Conservation (phyloP, 2,888 invertebrate genomes). For the Cartodere bifasciata region DNA sequence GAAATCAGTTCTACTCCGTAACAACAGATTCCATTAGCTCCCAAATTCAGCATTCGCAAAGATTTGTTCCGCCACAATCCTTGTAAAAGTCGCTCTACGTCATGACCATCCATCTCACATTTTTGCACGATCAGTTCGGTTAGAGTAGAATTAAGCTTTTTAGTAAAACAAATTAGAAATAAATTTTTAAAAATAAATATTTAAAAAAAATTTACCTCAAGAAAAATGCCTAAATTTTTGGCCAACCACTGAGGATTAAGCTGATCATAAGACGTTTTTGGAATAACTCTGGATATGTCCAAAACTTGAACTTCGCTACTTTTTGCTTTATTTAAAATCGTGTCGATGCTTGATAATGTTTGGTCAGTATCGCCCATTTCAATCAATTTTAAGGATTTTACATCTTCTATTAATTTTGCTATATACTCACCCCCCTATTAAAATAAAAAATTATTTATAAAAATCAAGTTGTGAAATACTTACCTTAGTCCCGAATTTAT, state of each 20-base stretch:
- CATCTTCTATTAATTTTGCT: slow-evolving; percentile 38
- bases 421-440: slow-evolving; percentile 38
- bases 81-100: slow-evolving; percentile 41
- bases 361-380: slow-evolving; percentile 48
- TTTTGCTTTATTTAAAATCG: slow-evolving; percentile 36
- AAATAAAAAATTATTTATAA: too few species aligned
- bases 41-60: slow-evolving; percentile 45
- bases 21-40: slow-evolving; percentile 47
- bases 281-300: slow-evolving; percentile 34
- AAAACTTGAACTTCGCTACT: slow-evolving; percentile 30
- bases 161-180: too few species aligned
- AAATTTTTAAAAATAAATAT: too few species aligned
- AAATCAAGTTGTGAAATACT: too few species aligned
- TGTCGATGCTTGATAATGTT: slow-evolving; percentile 42
- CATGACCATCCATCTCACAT: slow-evolving; percentile 45
- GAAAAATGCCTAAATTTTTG: slow-evolving; percentile 37
- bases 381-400: slow-evolving; percentile 36
- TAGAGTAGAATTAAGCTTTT: slow-evolving; percentile 35
- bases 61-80: slow-evolving; percentile 41
- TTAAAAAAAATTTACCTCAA: slow-evolving; percentile 25
- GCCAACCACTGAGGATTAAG: slow-evolving; percentile 33
- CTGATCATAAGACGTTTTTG: slow-evolving; percentile 20
- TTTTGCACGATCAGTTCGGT: slow-evolving; percentile 47
- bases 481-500: slow-evolving; percentile 42
- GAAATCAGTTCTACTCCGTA: slow-evolving; percentile 42